phyloP scores from a whole-genome alignment of 2,888 invertebrate genomes.

The Drosophila sordidapex region DNA sequence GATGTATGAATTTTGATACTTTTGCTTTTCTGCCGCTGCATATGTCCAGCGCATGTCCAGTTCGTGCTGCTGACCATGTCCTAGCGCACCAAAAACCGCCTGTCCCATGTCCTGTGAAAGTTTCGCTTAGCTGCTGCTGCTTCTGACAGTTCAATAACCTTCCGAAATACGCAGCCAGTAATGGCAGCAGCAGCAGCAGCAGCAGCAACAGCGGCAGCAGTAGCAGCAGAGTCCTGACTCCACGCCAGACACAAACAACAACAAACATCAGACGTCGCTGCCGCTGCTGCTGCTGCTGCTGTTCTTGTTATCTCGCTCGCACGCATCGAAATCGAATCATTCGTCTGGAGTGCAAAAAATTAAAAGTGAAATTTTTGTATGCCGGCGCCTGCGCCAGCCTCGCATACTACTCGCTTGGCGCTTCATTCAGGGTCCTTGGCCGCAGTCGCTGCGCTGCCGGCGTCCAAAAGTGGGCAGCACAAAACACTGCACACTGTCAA shows the following conservation, averaged over 20 bases:
- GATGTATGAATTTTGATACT: constrained; percentile 27
- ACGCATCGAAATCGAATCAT: constrained; percentile 46
- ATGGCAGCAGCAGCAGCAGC: constrained; percentile 30
- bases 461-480: constrained; percentile 16
- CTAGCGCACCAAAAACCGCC: constrained; percentile 50
- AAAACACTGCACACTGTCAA: constrained; percentile 76
- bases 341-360: constrained; percentile 79
- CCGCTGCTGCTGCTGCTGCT: constrained; percentile 14
- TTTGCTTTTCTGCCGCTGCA: constrained; percentile 53
- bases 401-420: constrained; percentile 26
- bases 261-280: constrained; percentile 37
- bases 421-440: constrained; percentile 76
- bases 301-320: constrained; percentile 65
- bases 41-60: constrained; percentile 23
- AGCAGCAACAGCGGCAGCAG: constrained; percentile 4
- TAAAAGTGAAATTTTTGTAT: constrained; percentile 84
- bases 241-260: constrained; percentile 70
- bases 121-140: constrained; percentile 38
- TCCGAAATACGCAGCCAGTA: constrained; percentile 61
- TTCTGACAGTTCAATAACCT: constrained; percentile 78
- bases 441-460: constrained; percentile 71
- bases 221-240: constrained; percentile 46
- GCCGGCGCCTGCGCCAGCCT: constrained; percentile 74
- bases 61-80: constrained; percentile 47
- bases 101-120: constrained; percentile 49